These are phyloP conservation scores for Ephialtes manifestator DNA, from an alignment of 2,888 invertebrate genomes.

Conservation along the genomic window DNA sequence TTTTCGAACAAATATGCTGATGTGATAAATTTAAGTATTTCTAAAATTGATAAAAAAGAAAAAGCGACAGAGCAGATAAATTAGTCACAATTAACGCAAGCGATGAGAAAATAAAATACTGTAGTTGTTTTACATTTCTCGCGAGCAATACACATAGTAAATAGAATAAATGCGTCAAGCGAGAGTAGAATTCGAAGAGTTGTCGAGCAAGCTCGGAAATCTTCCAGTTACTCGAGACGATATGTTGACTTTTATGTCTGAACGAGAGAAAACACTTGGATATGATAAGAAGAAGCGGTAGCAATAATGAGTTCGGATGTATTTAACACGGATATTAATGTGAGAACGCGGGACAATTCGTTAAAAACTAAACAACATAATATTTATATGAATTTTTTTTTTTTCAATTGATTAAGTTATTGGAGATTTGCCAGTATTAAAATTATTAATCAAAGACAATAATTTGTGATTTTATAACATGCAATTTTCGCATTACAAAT, in stretches of 20 bases:
- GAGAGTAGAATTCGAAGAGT: conserved; percentile 20
- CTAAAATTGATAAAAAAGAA: too few relatives aligned
- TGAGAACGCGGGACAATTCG: neutral
- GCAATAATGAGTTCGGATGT: conserved; percentile 28
- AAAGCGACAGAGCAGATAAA: neutral
- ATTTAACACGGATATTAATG: conserved; percentile 11
- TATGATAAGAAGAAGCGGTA: conserved; percentile 55
- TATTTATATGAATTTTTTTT: too few relatives aligned
- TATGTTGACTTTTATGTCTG: conserved; percentile 64
- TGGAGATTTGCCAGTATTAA: too few relatives aligned
- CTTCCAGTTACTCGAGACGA: conserved; percentile 63
- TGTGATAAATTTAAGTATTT: too few relatives aligned
- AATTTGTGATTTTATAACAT: too few relatives aligned
- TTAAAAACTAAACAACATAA: neutral
- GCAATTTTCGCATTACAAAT: too few relatives aligned
- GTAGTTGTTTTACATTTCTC: neutral
- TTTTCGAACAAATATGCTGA: too few relatives aligned
- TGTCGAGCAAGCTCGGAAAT: conserved; percentile 54
- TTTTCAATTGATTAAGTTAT: too few relatives aligned
- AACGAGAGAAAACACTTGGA: conserved; percentile 51
- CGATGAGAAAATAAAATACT: neutral
- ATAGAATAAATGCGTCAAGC: conserved; percentile 2
- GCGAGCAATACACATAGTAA: conserved; percentile 12
- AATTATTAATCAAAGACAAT: too few relatives aligned
- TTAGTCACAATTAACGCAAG: neutral